Base-by-base conservation (phyloP, 2,113 vertebrate genomes). In the Reinhardtius hippoglossoides region DNA sequence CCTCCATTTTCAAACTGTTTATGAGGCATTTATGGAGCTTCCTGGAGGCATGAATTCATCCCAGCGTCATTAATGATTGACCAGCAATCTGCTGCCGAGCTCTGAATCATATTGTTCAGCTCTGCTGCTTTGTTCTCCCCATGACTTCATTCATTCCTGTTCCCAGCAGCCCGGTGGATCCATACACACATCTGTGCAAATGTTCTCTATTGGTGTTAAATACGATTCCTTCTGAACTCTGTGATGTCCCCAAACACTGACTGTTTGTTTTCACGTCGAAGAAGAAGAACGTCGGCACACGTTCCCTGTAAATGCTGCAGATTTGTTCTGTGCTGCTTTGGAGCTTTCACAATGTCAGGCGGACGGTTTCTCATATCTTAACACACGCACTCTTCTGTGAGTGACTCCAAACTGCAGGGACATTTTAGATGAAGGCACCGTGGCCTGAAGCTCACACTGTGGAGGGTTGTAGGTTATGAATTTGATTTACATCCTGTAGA, bases 11-110 rank as follows among this genome's bases (percentile, higher is more conserved):
- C 80, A 52, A 71, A 87, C 21, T 61, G 12, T 85, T 87, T 82
- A 78, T 76, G 82, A 75, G 78, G 67, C 83, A 10, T 88, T 89
- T 82, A 89, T 89, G 83, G 78, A 68, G 72, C 84, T 88, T 82
- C 78, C 84, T 66, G 66, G 42, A 73, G 82, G 70, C 89, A 44
- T 83, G 81, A 81, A 84, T 79, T 79, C 73, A 80, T 88, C 76
- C 67, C 40, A 3, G 24, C 67, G 59, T 79, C 88, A 91, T 94
- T 77, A 93, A 93, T 94, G 77, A 93, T 94, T 94, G 75, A 94
- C 76, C 55, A 74, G 24, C 90, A 93, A 86, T 90, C 88, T 92
- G 92, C 75, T 89, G 81, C 77, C 82, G 14, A 58, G 48, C 44
- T 48, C n/a, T 66, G 76, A 80, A 67, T 67, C 46, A 76, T 6